Conservation (phyloP, 2,888 invertebrate species). For the Napeogenes sylphis region DNA sequence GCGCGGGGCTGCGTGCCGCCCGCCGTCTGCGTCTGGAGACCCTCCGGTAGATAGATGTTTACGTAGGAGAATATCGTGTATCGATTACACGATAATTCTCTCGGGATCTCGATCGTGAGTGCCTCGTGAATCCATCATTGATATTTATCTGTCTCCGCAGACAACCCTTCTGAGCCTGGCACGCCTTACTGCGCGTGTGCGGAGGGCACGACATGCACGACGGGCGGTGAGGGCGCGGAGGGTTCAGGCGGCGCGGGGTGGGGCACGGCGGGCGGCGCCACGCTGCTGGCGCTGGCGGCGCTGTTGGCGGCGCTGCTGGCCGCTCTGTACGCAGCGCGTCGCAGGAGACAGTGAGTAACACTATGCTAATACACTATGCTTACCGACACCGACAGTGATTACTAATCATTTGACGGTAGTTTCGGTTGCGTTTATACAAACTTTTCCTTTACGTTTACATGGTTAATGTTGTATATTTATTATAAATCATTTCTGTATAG, state of each 20-base stretch:
- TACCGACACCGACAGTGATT: no score
- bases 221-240: conserved; percentile 29
- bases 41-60: conserved; percentile 40
- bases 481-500: background rate
- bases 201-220: conserved; percentile 49
- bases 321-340: conserved; percentile 48
- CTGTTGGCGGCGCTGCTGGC: conserved; percentile 47
- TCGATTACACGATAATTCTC: background rate
- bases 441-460: no score
- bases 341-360: conserved; percentile 60
- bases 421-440: no score
- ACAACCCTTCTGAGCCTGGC: conserved; percentile 54
- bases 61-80: background rate
- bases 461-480: no score
- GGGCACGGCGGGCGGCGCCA: conserved; percentile 48
- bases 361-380: no score
- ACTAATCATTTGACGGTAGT: no score
- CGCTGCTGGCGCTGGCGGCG: conserved; percentile 44
- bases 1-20: conserved; percentile 71
- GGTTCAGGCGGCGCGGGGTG: conserved; percentile 25
- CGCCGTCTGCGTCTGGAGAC: conserved; percentile 55
- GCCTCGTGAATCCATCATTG: no score
- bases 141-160: conserved; percentile 31
- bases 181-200: conserved; percentile 57
- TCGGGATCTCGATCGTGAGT: no score